A percentile compares a stretch with the other conserved stretches of the same genome.
Conservation (phyloP, 2,113 vertebrate genomes). For the Antechinus stuartii region DNA sequence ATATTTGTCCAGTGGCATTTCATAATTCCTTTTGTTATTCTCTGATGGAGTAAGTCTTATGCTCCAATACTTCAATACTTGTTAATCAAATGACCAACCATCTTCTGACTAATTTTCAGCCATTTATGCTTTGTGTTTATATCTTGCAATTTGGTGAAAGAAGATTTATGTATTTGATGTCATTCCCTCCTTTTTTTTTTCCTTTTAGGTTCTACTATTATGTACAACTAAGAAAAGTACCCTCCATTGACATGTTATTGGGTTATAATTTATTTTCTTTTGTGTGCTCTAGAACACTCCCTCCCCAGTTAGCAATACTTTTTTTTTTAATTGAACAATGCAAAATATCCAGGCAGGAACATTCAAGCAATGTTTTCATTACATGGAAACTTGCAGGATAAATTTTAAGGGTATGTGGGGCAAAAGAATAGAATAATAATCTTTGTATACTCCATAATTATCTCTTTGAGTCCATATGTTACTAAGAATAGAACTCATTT, state of each 20-base stretch:
- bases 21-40: conserved; percentile 21
- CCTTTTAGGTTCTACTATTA: neutral
- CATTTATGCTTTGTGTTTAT: neutral
- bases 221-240: conserved; percentile 46
- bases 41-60: conserved; percentile 24
- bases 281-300: neutral
- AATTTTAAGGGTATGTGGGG: conserved; percentile 16
- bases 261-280: conserved; percentile 59
- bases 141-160: conserved; percentile 30
- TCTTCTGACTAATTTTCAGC: conserved; percentile 52
- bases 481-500: conserved; percentile 12
- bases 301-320: conserved; percentile 45
- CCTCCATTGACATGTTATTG: conserved; percentile 29
- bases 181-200: neutral
- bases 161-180: conserved; percentile 46
- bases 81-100: neutral
- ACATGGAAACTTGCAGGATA: neutral
- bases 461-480: neutral
- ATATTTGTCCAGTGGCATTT: conserved; percentile 51
- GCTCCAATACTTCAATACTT: conserved; percentile 42
- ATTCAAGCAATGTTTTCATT: conserved; percentile 15
- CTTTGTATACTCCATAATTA: conserved; percentile 28
- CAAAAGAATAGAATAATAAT: neutral
- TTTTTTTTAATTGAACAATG: conserved; percentile 33
- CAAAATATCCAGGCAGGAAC: conserved; percentile 36